Base-by-base conservation (phyloP, 2,797 vertebrate genomes). In the Holocentrus rufus region DNA sequence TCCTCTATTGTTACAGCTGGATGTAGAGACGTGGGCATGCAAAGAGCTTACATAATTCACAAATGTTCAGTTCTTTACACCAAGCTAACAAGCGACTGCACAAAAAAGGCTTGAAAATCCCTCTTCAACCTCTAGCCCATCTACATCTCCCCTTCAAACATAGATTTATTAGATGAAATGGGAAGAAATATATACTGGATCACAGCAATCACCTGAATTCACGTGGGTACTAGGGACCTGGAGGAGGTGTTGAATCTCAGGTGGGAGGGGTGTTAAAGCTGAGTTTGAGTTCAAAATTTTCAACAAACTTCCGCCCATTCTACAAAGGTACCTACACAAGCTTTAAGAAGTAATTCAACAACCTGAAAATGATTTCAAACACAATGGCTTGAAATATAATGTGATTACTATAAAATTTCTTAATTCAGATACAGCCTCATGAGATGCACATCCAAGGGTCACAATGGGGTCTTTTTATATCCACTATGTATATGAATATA, bases 1-100 rank as follows among this genome's bases (percentile, higher is more conserved):
- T 61, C 49, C 77, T 39, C 36, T 7, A 56, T 76, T 83, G 72
- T 74, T 60, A 83, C 75, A 74, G 49, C 61, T 69, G 60, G 9
- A 54, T 52, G 58, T 52, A 46, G 49, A 67, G 55, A 70, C 56
- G 69, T 60, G 74, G 49, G 60, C 23, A 44, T 39, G 44, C 18
- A 59, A n/a, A 30, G 8, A 14, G 23, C 58, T 79, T 65, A 69
- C 62, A 75, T 73, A 73, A 83, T 61, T 17, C 72, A 49, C 39
- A 59, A 49, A 23, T 59, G 65, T 65, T 53, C 67, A 49, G 53
- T 27, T 68, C 34, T 39, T 36, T 44, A 17, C 42, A 17, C 42
- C 14, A 11, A 44, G 42, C 14, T 15, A 15, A 44, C 14, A 44
- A 44, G 4, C 14, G 3, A 44, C 36, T 61, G 25, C 61, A 60